Base-by-base conservation (phyloP, 2,113 vertebrate genomes). In the Mola mola region DNA sequence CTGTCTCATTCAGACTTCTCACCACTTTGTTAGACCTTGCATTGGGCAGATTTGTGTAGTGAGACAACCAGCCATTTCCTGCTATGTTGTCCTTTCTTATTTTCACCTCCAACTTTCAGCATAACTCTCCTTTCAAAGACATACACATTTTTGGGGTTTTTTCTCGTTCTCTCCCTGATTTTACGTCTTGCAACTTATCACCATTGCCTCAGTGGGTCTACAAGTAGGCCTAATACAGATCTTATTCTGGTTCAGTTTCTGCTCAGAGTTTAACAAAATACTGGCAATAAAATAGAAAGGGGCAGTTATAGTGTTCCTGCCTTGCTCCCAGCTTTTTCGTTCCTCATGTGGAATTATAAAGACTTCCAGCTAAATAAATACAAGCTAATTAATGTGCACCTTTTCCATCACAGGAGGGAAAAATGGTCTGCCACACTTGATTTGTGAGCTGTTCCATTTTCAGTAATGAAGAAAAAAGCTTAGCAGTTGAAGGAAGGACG, bases 361-460 rank as follows among this genome's bases (percentile, higher is more conserved):
- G 51, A 66, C 61, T 86, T 68, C 75, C 87, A 90, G 87, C 88
- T 91, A 89, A 85, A 86, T 73, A 89, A 89, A 90, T 81, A 90
- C n/a, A 66, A 68, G 58, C 70, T 82, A 87, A 89, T 88, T 86
- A 90, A 88, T 83, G 79, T 76, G 81, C 81, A 89, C 74, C 76
- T 75, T 86, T 78, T 42, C 73, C 74, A 80, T 87, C 71, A 69
- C 47, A 55, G 31, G 50, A 47, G 55, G 55, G 50, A 66, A 51
- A 86, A 88, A 86, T 69, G 46, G 65, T 64, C 85, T 87, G 85
- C 56, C 84, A 85, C 70, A 81, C 50, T 85, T 84, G 75, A 90
- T 92, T 90, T 87, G 81, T 75, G 72, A 77, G 57, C 62, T 68
- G 67, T 72, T 89, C 75, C 66, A 83, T 86, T 89, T 88, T 76